These are phyloP conservation scores for Cydia fagiglandana DNA, from an alignment of 1,140 invertebrate species.

Conservation along the genomic window DNA sequence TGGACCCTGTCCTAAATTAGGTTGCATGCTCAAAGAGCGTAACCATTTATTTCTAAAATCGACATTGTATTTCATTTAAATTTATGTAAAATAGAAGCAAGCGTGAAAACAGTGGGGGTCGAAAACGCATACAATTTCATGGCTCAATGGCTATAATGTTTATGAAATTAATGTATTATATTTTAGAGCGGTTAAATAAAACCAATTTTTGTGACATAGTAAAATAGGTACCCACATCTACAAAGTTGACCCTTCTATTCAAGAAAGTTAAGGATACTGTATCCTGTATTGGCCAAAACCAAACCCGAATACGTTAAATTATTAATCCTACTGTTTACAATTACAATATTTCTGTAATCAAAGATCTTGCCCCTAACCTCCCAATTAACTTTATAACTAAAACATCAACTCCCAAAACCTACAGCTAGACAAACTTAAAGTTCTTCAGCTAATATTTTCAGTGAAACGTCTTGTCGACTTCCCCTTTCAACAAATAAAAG, in stretches of 20 bases:
- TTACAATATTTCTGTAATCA: not conserved
- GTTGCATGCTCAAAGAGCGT: conserved; percentile 16
- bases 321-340: not conserved
- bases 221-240: not conserved
- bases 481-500: not conserved
- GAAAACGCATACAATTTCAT: conserved; percentile 13
- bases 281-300: too few relatives aligned
- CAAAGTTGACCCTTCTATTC: not conserved
- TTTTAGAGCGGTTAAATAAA: not conserved
- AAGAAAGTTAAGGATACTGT: too few relatives aligned
- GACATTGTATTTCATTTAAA: conserved; percentile 21
- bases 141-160: not conserved
- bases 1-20: conserved; percentile 9
- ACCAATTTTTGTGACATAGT: not conserved
- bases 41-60: conserved; percentile 21
- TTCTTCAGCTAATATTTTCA: conserved; percentile 1
- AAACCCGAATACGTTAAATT: not conserved
- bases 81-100: conserved; percentile 17
- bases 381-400: not conserved
- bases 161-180: not conserved
- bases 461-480: not conserved
- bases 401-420: not conserved
- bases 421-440: not conserved
- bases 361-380: not conserved
- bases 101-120: conserved; percentile 17